Percentiles rank a stretch among this genome's conserved stretches.
phyloP scores from a whole-genome alignment of 2,797 vertebrate species.

The Morelia viridis region DNA sequence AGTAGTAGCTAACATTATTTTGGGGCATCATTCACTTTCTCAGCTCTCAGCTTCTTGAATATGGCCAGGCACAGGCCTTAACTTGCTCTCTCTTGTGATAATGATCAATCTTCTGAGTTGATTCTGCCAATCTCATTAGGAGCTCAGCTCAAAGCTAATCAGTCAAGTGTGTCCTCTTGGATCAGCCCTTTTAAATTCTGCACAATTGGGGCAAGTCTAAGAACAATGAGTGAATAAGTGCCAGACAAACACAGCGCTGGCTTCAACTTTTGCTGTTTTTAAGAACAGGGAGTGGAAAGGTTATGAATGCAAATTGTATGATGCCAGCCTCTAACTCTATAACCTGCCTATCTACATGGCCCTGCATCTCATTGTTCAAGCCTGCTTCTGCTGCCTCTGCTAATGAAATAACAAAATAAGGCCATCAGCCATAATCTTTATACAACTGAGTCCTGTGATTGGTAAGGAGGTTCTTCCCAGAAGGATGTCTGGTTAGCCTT shows the following conservation, averaged over 20 bases:
- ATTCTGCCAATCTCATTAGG: background rate
- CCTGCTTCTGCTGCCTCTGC: background rate
- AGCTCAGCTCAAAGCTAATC: background rate
- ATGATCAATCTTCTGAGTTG: background rate
- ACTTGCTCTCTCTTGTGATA: background rate
- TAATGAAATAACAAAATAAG: background rate
- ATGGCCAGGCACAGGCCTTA: background rate
- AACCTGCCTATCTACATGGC: background rate
- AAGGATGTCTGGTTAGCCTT: background rate
- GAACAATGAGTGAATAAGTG: background rate
- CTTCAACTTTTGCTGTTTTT: background rate
- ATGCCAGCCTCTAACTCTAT: background rate
- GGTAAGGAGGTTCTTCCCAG: background rate
- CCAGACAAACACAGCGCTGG: background rate
- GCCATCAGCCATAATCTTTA: background rate
- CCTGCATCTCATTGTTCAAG: background rate
- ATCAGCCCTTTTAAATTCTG: background rate
- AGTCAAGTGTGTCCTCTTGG: background rate
- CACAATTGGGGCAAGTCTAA: background rate
- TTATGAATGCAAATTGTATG: background rate
- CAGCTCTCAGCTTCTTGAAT: background rate
- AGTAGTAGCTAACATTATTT: background rate
- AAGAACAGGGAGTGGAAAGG: background rate
- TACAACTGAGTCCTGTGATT: background rate
- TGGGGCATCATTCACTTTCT: background rate